phyloP scores from a whole-genome alignment of 2,113 vertebrate genomes.

The Peromyscus maniculatus region DNA sequence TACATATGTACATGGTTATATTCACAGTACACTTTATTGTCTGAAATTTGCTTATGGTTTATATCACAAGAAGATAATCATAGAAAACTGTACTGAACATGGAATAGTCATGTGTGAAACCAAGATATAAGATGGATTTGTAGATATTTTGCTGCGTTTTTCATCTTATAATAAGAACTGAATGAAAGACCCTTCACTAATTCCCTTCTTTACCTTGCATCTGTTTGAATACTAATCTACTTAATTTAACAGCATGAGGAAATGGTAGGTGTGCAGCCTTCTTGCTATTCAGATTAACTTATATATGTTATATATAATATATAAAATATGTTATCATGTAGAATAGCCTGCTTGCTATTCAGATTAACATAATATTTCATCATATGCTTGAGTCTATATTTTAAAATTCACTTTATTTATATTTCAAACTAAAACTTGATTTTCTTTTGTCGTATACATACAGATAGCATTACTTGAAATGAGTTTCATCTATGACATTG shows the following conservation, averaged over 20 bases:
- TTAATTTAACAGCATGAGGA: background rate
- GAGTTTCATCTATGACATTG: background rate
- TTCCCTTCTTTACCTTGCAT: background rate
- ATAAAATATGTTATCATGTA: no score
- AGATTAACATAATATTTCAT: background rate
- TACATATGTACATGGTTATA: background rate
- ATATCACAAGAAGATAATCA: background rate
- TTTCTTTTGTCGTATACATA: conserved; percentile 47
- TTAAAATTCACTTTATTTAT: background rate
- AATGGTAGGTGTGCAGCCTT: background rate
- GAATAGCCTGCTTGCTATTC: no score
- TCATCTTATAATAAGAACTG: background rate
- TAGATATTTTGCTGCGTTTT: background rate
- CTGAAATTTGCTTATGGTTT: background rate
- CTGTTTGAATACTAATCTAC: background rate
- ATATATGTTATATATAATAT: no score
- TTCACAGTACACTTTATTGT: conserved; percentile 5
- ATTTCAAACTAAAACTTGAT: conserved; percentile 62
- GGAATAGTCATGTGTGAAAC: background rate
- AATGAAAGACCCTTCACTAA: background rate
- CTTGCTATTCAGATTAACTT: background rate
- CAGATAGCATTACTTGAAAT: conserved; percentile 39
- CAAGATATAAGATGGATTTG: background rate
- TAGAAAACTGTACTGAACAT: background rate
- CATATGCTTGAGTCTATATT: background rate